phyloP scores from a whole-genome alignment of 2,113 vertebrate genomes.

The Cebidichthys violaceus region DNA sequence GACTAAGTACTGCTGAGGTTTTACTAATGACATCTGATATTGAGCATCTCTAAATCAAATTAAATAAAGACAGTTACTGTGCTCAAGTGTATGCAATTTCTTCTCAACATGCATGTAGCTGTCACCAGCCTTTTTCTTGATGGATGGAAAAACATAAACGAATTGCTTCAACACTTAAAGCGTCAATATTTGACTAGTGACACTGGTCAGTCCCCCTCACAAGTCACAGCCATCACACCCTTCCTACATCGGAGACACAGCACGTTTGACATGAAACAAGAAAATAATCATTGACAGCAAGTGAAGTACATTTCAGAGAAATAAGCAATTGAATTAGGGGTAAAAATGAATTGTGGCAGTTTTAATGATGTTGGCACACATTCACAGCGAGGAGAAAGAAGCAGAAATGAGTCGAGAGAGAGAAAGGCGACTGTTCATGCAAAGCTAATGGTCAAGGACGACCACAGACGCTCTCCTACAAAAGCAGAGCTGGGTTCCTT shows the following conservation, averaged over 20 bases:
- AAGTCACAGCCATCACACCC: constrained; percentile 52
- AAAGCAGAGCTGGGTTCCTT: constrained; percentile 50
- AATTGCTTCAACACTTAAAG: constrained; percentile 9
- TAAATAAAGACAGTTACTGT: constrained; percentile 23
- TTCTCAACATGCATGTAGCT: constrained; percentile 15
- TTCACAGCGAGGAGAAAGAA: constrained; percentile 31
- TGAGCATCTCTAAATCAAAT: constrained; percentile 24
- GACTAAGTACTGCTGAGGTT: constrained; percentile 24
- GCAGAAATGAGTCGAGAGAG: constrained; percentile 28
- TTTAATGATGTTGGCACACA: constrained; percentile 54
- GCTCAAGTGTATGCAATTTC: neutral
- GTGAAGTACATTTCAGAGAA: constrained; percentile 39
- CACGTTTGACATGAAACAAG: constrained; percentile 43
- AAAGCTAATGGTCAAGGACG: constrained; percentile 74
- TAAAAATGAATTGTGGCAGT: constrained; percentile 53
- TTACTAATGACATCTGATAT: constrained; percentile 36
- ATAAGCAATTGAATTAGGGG: constrained; percentile 58
- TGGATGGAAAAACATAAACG: neutral
- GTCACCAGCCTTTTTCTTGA: neutral
- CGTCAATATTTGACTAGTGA: constrained; percentile 19
- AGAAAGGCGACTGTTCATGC: constrained; percentile 63
- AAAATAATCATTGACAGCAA: constrained; percentile 47
- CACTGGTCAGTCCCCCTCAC: constrained; percentile 31
- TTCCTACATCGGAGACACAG: constrained; percentile 54
- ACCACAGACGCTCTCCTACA: constrained; percentile 35